Conservation (phyloP, 2,113 vertebrate genomes). For the Tachycineta bicolor region DNA sequence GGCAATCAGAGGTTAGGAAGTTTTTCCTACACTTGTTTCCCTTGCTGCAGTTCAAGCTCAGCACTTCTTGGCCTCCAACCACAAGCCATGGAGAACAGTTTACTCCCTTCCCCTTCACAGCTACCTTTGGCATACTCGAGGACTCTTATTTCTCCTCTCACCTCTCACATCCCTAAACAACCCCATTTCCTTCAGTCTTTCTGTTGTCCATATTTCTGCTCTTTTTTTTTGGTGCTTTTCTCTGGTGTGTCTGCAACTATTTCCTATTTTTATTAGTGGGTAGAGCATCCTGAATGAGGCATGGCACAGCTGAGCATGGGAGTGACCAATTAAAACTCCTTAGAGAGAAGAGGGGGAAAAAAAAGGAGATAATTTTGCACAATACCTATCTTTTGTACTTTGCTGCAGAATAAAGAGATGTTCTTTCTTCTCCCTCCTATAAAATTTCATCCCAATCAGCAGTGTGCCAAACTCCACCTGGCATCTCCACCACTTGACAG, state of each 20-base stretch:
- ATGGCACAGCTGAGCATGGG: background rate
- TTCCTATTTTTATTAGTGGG: background rate
- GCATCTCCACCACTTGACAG: background rate
- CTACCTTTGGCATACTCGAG: background rate
- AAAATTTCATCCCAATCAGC: background rate
- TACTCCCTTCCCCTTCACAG: background rate
- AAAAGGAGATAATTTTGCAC: background rate
- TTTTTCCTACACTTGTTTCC: conserved; percentile 21
- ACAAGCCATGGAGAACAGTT: background rate
- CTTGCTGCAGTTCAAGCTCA: background rate
- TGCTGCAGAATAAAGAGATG: background rate
- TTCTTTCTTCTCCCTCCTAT: background rate
- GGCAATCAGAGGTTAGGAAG: background rate
- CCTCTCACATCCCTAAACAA: background rate
- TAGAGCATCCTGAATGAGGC: background rate
- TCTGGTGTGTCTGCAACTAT: background rate
- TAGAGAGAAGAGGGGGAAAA: background rate
- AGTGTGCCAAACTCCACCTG: background rate
- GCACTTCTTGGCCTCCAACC: conserved; percentile 4
- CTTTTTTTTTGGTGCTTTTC: background rate
- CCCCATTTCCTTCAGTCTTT: background rate
- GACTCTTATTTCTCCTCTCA: background rate
- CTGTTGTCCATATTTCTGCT: background rate
- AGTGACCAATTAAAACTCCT: background rate
- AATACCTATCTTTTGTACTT: background rate